These are phyloP conservation scores for Yasuhikotakia modesta DNA, from an alignment of 2,797 vertebrate genomes.

Conservation along the genomic window DNA sequence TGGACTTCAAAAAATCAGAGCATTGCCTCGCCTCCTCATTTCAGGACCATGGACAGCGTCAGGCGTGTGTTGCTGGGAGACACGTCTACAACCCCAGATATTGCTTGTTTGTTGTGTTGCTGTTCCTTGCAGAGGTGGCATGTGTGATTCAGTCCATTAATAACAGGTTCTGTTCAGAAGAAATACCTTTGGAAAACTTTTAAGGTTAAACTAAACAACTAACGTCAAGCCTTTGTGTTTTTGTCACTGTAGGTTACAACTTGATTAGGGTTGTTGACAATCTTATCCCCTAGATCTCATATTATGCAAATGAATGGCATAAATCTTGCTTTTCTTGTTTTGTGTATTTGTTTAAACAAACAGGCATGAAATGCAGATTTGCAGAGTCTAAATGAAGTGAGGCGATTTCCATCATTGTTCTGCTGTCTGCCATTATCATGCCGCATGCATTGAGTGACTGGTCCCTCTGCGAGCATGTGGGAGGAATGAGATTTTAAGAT, in stretches of 20 bases:
- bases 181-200: not conserved
- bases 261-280: slow-evolving; percentile 57
- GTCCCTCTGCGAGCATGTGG: slow-evolving; percentile 42
- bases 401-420: slow-evolving; percentile 48
- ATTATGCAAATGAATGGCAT: slow-evolving; percentile 59
- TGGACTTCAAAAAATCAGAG: not conserved
- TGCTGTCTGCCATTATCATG: slow-evolving; percentile 36
- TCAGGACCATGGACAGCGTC: slow-evolving; percentile 48
- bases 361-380: slow-evolving; percentile 48
- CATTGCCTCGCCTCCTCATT: not conserved
- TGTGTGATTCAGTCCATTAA: too few species aligned
- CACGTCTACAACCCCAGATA: slow-evolving; percentile 4
- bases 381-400: slow-evolving; percentile 50
- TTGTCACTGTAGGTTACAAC: slow-evolving; percentile 46
- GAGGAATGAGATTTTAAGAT: slow-evolving; percentile 42
- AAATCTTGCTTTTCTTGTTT: slow-evolving; percentile 53
- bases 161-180: not conserved
- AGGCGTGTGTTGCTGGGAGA: not conserved
- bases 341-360: slow-evolving; percentile 55
- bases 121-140: not conserved
- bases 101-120: not conserved
- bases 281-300: slow-evolving; percentile 48
- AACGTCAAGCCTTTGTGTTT: slow-evolving; percentile 35
- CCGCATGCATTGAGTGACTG: slow-evolving; percentile 4
- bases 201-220: not conserved